phyloP scores from a whole-genome alignment of 2,113 vertebrate genomes.

The Pygoscelis adeliae region DNA sequence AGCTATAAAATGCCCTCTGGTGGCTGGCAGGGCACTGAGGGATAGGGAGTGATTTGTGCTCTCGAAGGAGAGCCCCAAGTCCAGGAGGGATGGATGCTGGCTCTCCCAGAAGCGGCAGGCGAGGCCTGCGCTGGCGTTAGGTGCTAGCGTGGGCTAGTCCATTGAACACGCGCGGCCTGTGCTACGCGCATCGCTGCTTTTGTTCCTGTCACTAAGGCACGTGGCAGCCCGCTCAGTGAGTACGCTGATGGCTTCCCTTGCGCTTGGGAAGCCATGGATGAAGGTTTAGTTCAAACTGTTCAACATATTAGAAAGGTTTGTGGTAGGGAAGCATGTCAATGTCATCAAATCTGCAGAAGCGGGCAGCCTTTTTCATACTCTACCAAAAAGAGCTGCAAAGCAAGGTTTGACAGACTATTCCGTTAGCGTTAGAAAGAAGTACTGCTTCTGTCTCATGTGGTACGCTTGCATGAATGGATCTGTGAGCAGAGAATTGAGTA shows the following conservation, averaged over 20 bases:
- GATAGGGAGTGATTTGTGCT: neutral
- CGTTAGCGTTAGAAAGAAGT: neutral
- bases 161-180: neutral
- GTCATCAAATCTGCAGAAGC: neutral
- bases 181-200: neutral
- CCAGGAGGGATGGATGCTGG: neutral
- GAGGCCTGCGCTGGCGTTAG: rapidly evolving
- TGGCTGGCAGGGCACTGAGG: neutral
- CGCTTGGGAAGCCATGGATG: neutral
- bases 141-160: neutral
- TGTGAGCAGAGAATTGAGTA: neutral
- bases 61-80: neutral
- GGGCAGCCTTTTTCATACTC: neutral
- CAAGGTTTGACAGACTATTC: neutral
- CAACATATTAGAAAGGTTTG: neutral
- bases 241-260: neutral
- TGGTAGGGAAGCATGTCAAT: neutral
- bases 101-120: neutral
- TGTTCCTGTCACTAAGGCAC: neutral
- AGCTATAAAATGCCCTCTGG: neutral
- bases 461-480: neutral
- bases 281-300: neutral
- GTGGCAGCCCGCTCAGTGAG: neutral
- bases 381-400: neutral
- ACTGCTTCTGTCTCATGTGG: neutral